Evolutionary conservation across 1,140 invertebrate genomes (phyloP).

Genomic region (Bemisia tabaci): DNA sequence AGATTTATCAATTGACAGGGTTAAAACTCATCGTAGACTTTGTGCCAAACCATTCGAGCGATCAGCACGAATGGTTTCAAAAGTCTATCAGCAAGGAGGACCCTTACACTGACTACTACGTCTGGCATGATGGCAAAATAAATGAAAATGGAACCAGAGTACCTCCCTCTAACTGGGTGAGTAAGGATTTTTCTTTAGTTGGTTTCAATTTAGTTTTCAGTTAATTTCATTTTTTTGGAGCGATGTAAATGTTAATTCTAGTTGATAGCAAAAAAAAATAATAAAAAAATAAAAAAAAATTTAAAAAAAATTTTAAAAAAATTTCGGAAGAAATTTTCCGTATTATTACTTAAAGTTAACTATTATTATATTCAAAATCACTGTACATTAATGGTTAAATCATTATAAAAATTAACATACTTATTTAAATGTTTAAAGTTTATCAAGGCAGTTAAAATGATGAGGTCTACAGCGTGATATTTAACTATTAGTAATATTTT

Average conservation of each 20-base stretch:
- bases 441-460: too few species aligned
- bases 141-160: slow-evolving; percentile 24
- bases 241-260: neutral
- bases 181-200: neutral
- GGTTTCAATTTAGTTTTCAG: neutral
- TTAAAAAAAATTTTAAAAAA: too few species aligned
- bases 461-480: too few species aligned
- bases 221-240: neutral
- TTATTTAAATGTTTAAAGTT: too few species aligned
- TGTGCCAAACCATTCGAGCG: slow-evolving; percentile 71
- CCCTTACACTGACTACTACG: slow-evolving; percentile 56
- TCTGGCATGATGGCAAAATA: slow-evolving; percentile 45
- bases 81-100: slow-evolving; percentile 41
- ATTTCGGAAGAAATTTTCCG: neutral
- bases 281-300: too few species aligned
- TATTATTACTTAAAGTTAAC: neutral
- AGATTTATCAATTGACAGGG: slow-evolving; percentile 46
- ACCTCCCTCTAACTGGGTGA: slow-evolving; percentile 46
- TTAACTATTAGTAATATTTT: too few species aligned
- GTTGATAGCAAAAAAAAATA: neutral
- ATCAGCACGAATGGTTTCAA: slow-evolving; percentile 64
- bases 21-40: slow-evolving; percentile 69
- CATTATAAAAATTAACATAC: too few species aligned
- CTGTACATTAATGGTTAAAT: too few species aligned
- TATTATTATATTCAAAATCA: neutral